Percentiles rank a stretch among this genome's conserved stretches.
These are phyloP conservation scores for Ruditapes philippinarum DNA, from an alignment of 1,140 invertebrate genomes.

Conservation along the genomic window DNA sequence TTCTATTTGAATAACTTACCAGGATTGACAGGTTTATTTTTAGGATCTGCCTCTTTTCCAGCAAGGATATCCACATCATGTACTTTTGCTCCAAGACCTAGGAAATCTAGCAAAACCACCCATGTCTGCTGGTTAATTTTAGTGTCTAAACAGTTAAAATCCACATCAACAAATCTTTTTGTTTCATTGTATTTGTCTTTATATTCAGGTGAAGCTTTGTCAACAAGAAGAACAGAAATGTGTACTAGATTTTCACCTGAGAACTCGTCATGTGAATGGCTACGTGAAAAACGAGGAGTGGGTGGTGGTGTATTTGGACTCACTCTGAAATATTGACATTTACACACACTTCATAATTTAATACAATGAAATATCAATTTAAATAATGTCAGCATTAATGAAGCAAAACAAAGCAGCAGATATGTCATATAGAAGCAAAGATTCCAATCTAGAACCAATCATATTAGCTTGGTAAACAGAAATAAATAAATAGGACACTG, in stretches of 20 bases:
- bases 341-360: too few relatives aligned
- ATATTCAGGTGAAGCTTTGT: conserved; percentile 89
- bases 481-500: too few relatives aligned
- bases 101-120: conserved; percentile 97
- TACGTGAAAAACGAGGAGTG: conserved; percentile 87
- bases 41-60: conserved; percentile 21
- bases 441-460: too few relatives aligned
- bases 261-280: conserved; percentile 64
- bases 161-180: conserved; percentile 89
- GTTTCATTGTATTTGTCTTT: conserved; percentile 88
- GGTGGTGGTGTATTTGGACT: conserved; percentile 92
- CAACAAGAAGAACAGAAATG: conserved; percentile 89
- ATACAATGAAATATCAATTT: too few relatives aligned
- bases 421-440: too few relatives aligned
- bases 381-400: too few relatives aligned
- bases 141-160: conserved; percentile 97
- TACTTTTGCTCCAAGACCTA: conserved; percentile 88
- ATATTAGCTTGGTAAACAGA: too few relatives aligned
- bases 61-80: conserved; percentile 70
- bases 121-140: conserved; percentile 96
- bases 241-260: conserved; percentile 88
- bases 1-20: too few relatives aligned
- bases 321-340: conserved; percentile 24
- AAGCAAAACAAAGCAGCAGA: too few relatives aligned
- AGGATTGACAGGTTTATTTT: conserved; percentile 35